A percentile compares a stretch with the other conserved stretches of the same genome.
Evolutionary conservation across 1,140 invertebrate species (phyloP).

Genomic region (Drosophila rufa): DNA sequence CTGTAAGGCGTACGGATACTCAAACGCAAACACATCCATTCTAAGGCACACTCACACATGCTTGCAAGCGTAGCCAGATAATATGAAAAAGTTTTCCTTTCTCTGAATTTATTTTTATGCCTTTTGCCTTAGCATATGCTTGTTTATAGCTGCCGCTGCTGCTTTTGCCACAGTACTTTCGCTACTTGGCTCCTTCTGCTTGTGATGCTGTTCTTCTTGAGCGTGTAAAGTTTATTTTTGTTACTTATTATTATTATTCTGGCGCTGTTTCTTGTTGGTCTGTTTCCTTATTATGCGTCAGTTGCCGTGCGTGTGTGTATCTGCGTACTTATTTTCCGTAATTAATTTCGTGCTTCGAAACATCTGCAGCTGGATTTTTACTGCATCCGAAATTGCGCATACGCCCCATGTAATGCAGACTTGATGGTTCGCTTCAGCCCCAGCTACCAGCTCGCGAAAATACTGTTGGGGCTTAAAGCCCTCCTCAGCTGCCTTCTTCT

Average conservation of each 20-base stretch:
- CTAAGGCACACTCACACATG: slow-evolving; percentile 17
- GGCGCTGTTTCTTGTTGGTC: slow-evolving; percentile 48
- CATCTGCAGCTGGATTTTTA: slow-evolving; percentile 81
- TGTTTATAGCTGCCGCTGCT: slow-evolving; percentile 61
- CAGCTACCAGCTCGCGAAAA: slow-evolving; percentile 36
- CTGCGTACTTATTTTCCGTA: slow-evolving; percentile 63
- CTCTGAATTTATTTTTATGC: slow-evolving; percentile 73
- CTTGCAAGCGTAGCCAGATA: slow-evolving; percentile 52
- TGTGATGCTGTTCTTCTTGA: slow-evolving; percentile 32
- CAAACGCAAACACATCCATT: slow-evolving; percentile 21
- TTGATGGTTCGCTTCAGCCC: slow-evolving; percentile 65
- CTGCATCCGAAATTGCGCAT: slow-evolving; percentile 77
- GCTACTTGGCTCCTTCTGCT: slow-evolving; percentile 1
- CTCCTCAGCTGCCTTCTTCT: slow-evolving; percentile 12
- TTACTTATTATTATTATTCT: slow-evolving; percentile 79
- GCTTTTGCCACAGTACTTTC: slow-evolving; percentile 3
- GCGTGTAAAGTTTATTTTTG: slow-evolving; percentile 80
- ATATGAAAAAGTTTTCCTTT: slow-evolving; percentile 69
- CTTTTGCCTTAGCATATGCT: slow-evolving; percentile 75
- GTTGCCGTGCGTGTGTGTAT: slow-evolving; percentile 14
- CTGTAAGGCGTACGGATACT: slow-evolving; percentile 12
- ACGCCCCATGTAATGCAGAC: slow-evolving; percentile 64
- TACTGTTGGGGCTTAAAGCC: slow-evolving; percentile 34
- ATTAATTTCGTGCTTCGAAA: slow-evolving; percentile 81
- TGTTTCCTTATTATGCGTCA: slow-evolving; percentile 25